Conservation (phyloP, 2,888 invertebrate genomes). For the Frankliniella fusca region DNA sequence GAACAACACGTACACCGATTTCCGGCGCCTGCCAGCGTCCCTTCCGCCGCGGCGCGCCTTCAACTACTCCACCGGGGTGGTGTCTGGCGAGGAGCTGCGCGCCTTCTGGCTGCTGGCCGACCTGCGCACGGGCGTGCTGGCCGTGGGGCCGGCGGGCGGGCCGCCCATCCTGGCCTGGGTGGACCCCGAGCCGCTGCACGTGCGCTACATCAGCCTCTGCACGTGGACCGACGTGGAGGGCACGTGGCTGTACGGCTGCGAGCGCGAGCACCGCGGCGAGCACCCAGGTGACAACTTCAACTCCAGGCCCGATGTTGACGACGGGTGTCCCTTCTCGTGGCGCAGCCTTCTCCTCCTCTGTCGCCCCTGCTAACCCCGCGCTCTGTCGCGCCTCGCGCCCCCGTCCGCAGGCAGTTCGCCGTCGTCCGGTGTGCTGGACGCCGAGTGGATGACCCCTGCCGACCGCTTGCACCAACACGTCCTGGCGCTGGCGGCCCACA, state of each 20-base stretch:
- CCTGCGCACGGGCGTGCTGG: background rate
- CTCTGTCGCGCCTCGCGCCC: background rate
- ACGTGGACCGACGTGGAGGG: conserved; percentile 5
- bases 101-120: conserved; percentile 19
- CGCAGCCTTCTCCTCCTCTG: no score
- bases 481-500: background rate
- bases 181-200: background rate
- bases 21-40: conserved; percentile 4
- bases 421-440: background rate
- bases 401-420: background rate
- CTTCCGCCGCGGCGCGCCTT: background rate
- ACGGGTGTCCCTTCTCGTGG: background rate
- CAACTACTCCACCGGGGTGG: conserved; percentile 8
- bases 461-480: background rate
- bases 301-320: no score
- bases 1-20: conserved; percentile 13
- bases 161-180: background rate
- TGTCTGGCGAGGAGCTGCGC: conserved; percentile 7
- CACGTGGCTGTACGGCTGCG: conserved; percentile 17
- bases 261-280: background rate
- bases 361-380: no score
- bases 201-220: conserved; percentile 8
- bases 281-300: background rate
- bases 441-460: background rate
- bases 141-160: conserved; percentile 1